Evolutionary conservation across 1,140 invertebrate species (phyloP).

Genomic region (Drusus annulatus): DNA sequence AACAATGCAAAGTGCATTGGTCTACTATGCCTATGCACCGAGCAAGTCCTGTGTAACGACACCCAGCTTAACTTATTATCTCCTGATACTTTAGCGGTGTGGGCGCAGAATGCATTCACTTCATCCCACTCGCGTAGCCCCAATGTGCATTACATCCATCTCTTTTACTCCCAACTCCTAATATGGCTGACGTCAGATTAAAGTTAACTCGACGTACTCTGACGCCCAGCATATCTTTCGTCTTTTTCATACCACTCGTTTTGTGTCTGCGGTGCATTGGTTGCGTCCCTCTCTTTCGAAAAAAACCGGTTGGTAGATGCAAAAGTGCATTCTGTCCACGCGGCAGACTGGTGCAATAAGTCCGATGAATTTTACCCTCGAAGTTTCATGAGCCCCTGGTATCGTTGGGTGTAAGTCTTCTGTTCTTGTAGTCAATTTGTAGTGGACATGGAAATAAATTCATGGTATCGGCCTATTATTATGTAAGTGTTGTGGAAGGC

Average conservation of each 20-base stretch:
- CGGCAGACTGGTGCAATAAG: background rate
- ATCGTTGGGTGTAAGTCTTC: conserved; percentile 24
- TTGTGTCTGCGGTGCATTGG: conserved; percentile 33
- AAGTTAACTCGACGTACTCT: conserved; percentile 1
- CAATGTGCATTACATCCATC: conserved; percentile 51
- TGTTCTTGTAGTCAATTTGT: conserved; percentile 46
- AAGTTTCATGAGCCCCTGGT: conserved; percentile 38
- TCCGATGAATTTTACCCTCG: background rate
- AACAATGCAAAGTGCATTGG: conserved; percentile 19
- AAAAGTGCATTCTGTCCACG: conserved; percentile 1
- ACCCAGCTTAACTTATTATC: conserved; percentile 17
- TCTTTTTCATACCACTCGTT: conserved; percentile 28
- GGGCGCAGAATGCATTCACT: conserved; percentile 47
- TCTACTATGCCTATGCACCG: conserved; percentile 2
- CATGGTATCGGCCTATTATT: no score
- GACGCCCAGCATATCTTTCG: background rate
- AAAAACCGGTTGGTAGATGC: background rate
- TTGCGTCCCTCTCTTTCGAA: conserved; percentile 38
- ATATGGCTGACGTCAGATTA: conserved; percentile 11
- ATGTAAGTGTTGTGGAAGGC: no score
- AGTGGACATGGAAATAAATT: background rate
- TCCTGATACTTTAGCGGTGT: conserved; percentile 52
- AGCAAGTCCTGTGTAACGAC: no score
- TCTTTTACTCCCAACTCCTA: conserved; percentile 20
- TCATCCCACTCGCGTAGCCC: conserved; percentile 40